Percentiles rank a stretch among this genome's conserved stretches.
Conservation (phyloP, 2,888 invertebrate genomes). For the Ochropleura plecta region DNA sequence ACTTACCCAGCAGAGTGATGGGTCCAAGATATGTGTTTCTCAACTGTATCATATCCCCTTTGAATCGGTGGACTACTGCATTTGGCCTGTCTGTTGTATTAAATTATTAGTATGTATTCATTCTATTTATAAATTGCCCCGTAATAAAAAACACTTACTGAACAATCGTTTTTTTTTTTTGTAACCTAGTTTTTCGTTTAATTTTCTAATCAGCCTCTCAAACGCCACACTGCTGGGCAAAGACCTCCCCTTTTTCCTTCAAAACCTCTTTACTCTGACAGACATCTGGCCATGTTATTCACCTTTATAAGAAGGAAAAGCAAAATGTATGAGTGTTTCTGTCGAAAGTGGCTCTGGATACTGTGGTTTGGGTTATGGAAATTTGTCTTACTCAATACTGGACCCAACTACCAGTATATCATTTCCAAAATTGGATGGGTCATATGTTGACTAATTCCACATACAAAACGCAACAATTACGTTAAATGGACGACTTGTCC, state of each 20-base stretch:
- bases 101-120: constrained; percentile 20
- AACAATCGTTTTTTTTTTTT: too few species aligned
- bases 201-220: too few species aligned
- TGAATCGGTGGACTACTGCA: constrained; percentile 45
- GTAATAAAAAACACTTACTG: too few species aligned
- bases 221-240: too few species aligned
- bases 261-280: too few species aligned
- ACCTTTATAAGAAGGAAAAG: too few species aligned
- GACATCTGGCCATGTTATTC: too few species aligned
- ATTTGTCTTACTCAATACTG: not conserved
- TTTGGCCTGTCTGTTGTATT: constrained; percentile 34
- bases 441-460: not conserved
- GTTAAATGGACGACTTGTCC: not conserved
- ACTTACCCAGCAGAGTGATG: constrained; percentile 47
- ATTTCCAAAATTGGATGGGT: not conserved
- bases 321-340: not conserved
- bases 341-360: too few species aligned
- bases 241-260: too few species aligned
- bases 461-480: not conserved
- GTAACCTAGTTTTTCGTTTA: too few species aligned
- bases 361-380: not conserved
- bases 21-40: constrained; percentile 54
- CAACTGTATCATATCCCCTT: constrained; percentile 55
- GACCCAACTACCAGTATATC: not conserved
- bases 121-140: too few species aligned